phyloP scores from a whole-genome alignment of 1,140 invertebrate genomes.

The Heliconius himera region DNA sequence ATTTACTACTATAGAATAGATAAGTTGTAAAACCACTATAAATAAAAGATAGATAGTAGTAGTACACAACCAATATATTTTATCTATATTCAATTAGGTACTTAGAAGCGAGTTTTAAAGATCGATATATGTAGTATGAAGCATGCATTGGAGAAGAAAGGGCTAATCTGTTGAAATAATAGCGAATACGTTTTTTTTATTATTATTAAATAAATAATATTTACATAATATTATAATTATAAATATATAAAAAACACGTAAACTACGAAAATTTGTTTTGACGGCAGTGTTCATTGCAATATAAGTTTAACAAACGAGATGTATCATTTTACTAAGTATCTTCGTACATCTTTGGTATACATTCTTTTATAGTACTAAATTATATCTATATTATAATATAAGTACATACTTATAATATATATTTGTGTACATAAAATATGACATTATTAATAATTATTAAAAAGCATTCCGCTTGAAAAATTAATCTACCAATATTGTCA shows the following conservation, averaged over 20 bases:
- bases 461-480: neutral
- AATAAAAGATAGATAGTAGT: constrained; percentile 47
- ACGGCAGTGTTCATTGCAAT: constrained; percentile 48
- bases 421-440: constrained; percentile 9
- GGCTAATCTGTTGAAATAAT: constrained; percentile 31
- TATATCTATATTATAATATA: constrained; percentile 34
- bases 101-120: constrained; percentile 48
- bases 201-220: constrained; percentile 34
- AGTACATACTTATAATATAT: constrained; percentile 31
- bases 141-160: constrained; percentile 34
- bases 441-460: neutral
- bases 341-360: constrained; percentile 51
- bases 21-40: constrained; percentile 54
- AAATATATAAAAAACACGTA: constrained; percentile 48
- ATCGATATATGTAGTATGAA: constrained; percentile 39
- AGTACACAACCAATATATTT: constrained; percentile 60
- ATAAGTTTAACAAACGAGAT: constrained; percentile 29
- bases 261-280: constrained; percentile 42
- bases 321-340: constrained; percentile 27
- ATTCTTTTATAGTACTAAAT: constrained; percentile 43
- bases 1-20: constrained; percentile 47
- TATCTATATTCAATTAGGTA: constrained; percentile 47
- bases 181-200: constrained; percentile 24
- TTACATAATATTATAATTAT: constrained; percentile 35
- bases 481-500: constrained; percentile 27